phyloP scores from a whole-genome alignment of 2,888 invertebrate species.

The Ectobius pallidus region DNA sequence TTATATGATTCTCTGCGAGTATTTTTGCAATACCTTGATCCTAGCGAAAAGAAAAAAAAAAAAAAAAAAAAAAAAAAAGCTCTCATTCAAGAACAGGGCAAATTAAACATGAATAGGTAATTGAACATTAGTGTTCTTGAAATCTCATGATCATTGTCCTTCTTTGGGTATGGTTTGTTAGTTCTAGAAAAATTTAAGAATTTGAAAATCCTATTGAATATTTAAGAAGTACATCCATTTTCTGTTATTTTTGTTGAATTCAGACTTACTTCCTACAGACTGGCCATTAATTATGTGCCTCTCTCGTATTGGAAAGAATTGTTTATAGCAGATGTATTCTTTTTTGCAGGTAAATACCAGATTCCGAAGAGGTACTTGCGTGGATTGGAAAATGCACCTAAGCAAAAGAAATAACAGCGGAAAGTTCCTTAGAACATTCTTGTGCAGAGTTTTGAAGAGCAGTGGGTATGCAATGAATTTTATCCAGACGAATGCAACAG shows the following conservation, averaged over 20 bases:
- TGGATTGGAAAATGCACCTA: slow-evolving; percentile 77
- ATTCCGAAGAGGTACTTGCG: slow-evolving; percentile 76
- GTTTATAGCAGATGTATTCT: not conserved
- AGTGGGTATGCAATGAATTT: too few species aligned
- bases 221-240: not conserved
- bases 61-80: too few species aligned
- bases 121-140: too few species aligned
- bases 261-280: not conserved
- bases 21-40: too few species aligned
- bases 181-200: not conserved
- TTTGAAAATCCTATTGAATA: not conserved
- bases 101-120: too few species aligned
- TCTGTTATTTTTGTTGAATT: not conserved
- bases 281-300: not conserved
- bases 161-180: not conserved
- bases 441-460: too few species aligned
- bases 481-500: too few species aligned
- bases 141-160: too few species aligned
- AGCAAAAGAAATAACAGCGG: slow-evolving; percentile 63
- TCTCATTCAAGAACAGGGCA: too few species aligned
- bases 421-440: too few species aligned
- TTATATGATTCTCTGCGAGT: too few species aligned
- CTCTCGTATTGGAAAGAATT: not conserved
- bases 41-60: too few species aligned
- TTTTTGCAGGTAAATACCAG: slow-evolving; percentile 71